Conservation (phyloP, 2,888 invertebrate species). For the Alitta virens region DNA sequence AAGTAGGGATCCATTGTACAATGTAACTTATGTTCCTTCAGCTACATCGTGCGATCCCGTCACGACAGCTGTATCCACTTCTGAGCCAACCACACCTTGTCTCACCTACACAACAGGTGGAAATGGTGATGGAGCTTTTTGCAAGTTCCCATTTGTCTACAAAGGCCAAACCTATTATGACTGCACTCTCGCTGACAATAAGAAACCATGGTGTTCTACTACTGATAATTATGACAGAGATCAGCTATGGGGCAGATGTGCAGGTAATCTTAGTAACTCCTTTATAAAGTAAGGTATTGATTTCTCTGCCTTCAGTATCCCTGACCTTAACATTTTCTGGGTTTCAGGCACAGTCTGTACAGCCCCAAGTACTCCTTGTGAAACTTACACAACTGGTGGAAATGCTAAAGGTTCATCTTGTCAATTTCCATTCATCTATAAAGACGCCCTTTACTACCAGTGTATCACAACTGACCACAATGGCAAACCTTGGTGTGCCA, state of each 20-base stretch:
- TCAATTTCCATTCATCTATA: not conserved
- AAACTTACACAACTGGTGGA: not conserved
- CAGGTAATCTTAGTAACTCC: no score
- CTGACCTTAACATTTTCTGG: no score
- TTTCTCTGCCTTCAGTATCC: no score
- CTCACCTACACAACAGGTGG: constrained; percentile 2
- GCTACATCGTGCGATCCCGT: not conserved
- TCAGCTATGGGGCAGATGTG: no score
- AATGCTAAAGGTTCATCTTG: not conserved
- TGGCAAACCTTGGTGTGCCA: constrained; percentile 12
- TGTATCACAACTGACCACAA: not conserved
- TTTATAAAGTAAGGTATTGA: no score
- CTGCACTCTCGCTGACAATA: not conserved
- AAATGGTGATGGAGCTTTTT: constrained; percentile 8
- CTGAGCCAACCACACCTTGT: not conserved
- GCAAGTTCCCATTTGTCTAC: constrained; percentile 16
- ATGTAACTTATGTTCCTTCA: no score
- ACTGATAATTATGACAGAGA: constrained; percentile 3
- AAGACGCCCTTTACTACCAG: not conserved
- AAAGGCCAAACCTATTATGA: not conserved
- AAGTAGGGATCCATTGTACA: no score
- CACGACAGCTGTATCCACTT: not conserved
- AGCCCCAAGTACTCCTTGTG: not conserved
- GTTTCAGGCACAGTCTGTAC: no score
- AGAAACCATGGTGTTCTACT: constrained; percentile 10